These are phyloP conservation scores for Morpho achilles DNA, from an alignment of 2,888 invertebrate genomes.

Conservation along the genomic window DNA sequence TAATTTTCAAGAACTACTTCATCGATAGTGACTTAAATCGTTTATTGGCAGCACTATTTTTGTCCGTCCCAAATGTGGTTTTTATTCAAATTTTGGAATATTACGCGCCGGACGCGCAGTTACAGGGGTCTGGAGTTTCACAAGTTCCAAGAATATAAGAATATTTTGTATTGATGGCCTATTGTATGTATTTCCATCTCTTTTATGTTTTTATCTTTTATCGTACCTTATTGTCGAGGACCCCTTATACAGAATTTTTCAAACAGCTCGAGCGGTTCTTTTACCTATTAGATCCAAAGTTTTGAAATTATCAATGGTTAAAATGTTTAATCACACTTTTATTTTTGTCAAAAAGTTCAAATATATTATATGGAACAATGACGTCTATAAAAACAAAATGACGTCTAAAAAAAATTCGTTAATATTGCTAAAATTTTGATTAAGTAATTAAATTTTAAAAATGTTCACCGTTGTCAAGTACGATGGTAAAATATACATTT, in stretches of 20 bases:
- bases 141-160: slow-evolving; percentile 12
- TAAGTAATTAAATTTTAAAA: too few species aligned
- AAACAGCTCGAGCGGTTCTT: slow-evolving; percentile 2
- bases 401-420: too few species aligned
- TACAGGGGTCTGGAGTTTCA: slow-evolving; percentile 5
- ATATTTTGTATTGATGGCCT: slow-evolving; percentile 11
- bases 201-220: slow-evolving; percentile 9
- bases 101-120: slow-evolving; percentile 13
- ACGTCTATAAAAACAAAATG: too few species aligned
- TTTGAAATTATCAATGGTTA: background rate
- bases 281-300: background rate
- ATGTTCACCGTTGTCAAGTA: too few species aligned
- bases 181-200: slow-evolving; percentile 16
- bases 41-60: slow-evolving; percentile 4
- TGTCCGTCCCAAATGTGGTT: slow-evolving; percentile 15
- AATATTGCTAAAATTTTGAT: too few species aligned
- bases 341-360: too few species aligned
- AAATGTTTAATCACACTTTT: too few species aligned
- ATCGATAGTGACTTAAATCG: background rate
- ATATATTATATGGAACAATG: too few species aligned
- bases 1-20: background rate
- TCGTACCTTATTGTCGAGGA: slow-evolving; percentile 10
- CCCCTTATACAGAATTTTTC: slow-evolving; percentile 6
- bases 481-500: too few species aligned
- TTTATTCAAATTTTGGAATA: slow-evolving; percentile 23